phyloP scores from a whole-genome alignment of 2,888 invertebrate genomes.

The Oxyscelio sp. region DNA sequence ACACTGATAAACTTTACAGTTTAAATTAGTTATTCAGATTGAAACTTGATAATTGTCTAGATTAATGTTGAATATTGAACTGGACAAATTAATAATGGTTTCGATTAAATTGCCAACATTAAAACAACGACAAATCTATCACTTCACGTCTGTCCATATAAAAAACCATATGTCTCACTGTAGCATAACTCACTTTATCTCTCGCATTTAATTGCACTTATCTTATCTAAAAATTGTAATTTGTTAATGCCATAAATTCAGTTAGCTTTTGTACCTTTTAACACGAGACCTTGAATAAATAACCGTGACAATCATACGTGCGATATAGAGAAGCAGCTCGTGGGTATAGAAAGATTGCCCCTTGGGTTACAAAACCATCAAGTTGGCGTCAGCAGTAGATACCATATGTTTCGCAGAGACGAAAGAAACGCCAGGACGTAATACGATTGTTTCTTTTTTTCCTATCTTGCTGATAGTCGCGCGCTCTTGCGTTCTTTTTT shows the following conservation, averaged over 20 bases:
- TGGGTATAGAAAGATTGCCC: constrained; percentile 80
- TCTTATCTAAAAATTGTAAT: not conserved
- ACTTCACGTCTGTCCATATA: too few relatives aligned
- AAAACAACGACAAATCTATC: too few relatives aligned
- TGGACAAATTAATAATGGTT: too few relatives aligned
- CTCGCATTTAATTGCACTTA: not conserved
- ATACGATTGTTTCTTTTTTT: constrained; percentile 60
- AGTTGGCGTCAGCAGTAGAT: constrained; percentile 77
- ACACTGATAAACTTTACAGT: too few relatives aligned
- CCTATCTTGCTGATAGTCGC: constrained; percentile 27
- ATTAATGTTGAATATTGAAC: too few relatives aligned
- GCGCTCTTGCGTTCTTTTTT: constrained; percentile 1
- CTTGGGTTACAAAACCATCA: constrained; percentile 84
- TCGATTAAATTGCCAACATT: too few relatives aligned
- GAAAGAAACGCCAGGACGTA: constrained; percentile 65
- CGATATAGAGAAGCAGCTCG: constrained; percentile 46
- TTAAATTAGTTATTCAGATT: too few relatives aligned
- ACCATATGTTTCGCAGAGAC: constrained; percentile 79
- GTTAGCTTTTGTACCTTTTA: constrained; percentile 35
- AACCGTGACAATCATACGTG: constrained; percentile 58
- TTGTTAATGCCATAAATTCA: not conserved
- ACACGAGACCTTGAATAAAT: constrained; percentile 45
- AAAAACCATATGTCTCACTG: too few relatives aligned
- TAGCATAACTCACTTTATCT: too few relatives aligned
- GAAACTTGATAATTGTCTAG: too few relatives aligned